Base-by-base conservation (phyloP, 2,888 invertebrate species). In the Drosophila sordidula region DNA sequence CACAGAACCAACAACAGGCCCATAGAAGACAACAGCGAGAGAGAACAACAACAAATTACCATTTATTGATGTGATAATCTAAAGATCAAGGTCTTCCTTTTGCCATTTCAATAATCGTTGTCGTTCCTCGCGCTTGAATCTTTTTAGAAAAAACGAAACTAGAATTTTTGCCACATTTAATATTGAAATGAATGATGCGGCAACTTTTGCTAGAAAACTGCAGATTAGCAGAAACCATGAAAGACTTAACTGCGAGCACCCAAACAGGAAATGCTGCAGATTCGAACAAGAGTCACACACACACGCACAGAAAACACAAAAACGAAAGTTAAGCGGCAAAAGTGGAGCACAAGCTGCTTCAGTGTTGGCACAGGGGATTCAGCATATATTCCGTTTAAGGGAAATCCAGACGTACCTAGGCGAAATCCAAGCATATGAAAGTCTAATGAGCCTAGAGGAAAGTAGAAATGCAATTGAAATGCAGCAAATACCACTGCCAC, bases 11-110 rank as follows among this genome's bases (percentile, higher is more conserved):
- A 59, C 39, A 65, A 55, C 64, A 66, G 44, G 47, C 44, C 65
- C 50, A 68, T 44, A 59, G 58, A 63, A 65, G 69, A 65, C 45
- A 52, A 56, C 56, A 55, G 54, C 59, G 75, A 54, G 61, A 44
- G 62, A 14, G 55, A 61, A 56, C 55, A 47, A 58, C 63, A 52
- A 69, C 68, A 75, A 57, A 68, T 69, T 73, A 78, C 70, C 83
- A 87, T 82, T 87, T 87, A 87, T 84, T 84, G 83, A 85, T 82
- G 83, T 87, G 87, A 87, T 84, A 84, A 84, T 84, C 83, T 87
- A 84, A 84, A 84, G 87, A 84, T 84, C 83, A 84, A 84, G 83
- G 83, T 84, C 83, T 83, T 87, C 77, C 77, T 82, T 83, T 87
- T 83, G 83, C 85, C 85, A 85, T 83, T 87, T 75, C 65, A 79